These are phyloP conservation scores for Pogonocichla stellata DNA, from an alignment of 2,113 vertebrate genomes.

Conservation along the genomic window DNA sequence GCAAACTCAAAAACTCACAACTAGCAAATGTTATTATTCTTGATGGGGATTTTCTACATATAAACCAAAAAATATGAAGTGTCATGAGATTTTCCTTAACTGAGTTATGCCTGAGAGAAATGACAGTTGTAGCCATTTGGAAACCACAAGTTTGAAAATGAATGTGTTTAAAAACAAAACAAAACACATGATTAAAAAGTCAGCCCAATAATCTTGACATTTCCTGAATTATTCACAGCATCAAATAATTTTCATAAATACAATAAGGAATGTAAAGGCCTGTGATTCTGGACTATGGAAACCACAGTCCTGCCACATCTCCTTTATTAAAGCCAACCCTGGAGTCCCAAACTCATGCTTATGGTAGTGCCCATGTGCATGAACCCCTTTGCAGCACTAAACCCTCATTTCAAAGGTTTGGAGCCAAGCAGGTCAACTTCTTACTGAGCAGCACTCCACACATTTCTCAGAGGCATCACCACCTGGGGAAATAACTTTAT, in stretches of 20 bases:
- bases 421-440: background rate
- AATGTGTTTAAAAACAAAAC: conserved; percentile 6
- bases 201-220: background rate
- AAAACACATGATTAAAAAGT: background rate
- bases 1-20: background rate
- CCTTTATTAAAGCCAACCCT: background rate
- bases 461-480: background rate
- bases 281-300: background rate
- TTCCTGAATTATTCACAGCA: background rate
- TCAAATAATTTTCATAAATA: conserved; percentile 4
- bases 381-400: background rate
- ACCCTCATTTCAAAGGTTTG: background rate
- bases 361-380: background rate
- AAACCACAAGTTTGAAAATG: conserved; percentile 23
- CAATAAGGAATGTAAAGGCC: background rate
- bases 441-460: background rate
- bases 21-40: conserved; percentile 10
- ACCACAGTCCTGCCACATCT: background rate
- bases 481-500: background rate
- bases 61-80: conserved; percentile 41
- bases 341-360: background rate
- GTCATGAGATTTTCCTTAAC: conserved; percentile 33
- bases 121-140: conserved; percentile 2
- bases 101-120: conserved; percentile 40
- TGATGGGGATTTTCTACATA: conserved; percentile 27